Base-by-base conservation (phyloP, 2,113 vertebrate species). In the Lonchura striata region DNA sequence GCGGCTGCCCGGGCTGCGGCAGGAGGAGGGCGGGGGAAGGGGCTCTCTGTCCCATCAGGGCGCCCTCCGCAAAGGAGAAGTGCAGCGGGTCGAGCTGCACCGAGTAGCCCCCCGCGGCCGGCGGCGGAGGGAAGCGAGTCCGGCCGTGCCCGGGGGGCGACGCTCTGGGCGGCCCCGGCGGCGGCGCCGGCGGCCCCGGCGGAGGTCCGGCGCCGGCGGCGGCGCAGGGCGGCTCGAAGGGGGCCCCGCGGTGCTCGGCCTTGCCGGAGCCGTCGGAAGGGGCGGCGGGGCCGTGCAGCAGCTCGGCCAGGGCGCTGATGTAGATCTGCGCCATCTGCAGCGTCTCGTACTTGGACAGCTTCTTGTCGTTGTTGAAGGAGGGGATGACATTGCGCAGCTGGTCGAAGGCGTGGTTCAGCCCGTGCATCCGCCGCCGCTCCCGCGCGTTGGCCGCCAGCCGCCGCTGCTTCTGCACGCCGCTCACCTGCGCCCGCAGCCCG, bases 291-390 rank as follows among this genome's bases (percentile, higher is more conserved):
- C 96, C 97, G 74, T 99, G 96, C 35, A 99, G 98, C 77, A 99
- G 98, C 59, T 99, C 99, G 7, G 99, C 98, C 92, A 99, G 96
- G 10, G 99, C 99, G 91, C 98, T 99, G 97, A 99, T 99, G 98
- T 99, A 99, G 96, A 99, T 99, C 96, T 99, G 99, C 23, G 99
- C 99, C 99, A 99, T 99, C 97, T 99, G 99, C 74, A 99, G 95
- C n/a, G 99, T 99, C 95, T 99, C 99, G 53, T 99, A 99, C 83
- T 99, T 99, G 95, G 99, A 99, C 59, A 99, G 98, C 95, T 99
- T 99, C 97, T 99, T 99, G 98, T 99, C 99, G 96, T 99, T 99
- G 97, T 99, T 99, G 78, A 99, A 98, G 35, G 99, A 99, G 33
- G 99, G 99, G 97, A 99, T 99, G 97, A 99, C 99, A 76, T 99